Evolutionary conservation across 2,113 vertebrate genomes (phyloP).

Genomic region (Antigone vipio): DNA sequence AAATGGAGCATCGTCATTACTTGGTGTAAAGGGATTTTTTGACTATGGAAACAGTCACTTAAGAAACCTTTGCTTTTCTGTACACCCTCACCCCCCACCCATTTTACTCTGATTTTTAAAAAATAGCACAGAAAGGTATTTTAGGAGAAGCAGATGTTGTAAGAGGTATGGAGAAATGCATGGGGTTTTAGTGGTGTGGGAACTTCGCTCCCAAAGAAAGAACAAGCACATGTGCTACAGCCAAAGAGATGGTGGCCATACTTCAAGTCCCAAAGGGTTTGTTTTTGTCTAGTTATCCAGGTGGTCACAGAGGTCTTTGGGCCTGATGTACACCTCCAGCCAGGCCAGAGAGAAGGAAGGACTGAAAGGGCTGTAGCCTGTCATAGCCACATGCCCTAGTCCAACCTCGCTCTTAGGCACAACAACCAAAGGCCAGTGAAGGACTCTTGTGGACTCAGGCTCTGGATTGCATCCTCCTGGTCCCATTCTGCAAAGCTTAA

Average conservation of each 20-base stretch:
- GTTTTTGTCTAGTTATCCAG: not conserved
- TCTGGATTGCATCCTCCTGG: not conserved
- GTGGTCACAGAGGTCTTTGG: not conserved
- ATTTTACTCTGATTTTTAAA: not conserved
- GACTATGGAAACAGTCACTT: not conserved
- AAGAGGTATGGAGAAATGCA: not conserved
- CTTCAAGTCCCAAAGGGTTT: not conserved
- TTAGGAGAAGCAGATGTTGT: not conserved
- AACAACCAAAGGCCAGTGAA: not conserved
- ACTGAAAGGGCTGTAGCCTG: not conserved
- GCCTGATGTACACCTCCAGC: not conserved
- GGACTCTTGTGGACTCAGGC: not conserved
- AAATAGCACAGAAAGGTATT: not conserved
- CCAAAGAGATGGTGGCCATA: not conserved
- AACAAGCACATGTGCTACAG: not conserved
- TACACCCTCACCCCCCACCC: not conserved
- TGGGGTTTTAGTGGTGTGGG: not conserved
- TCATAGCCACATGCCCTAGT: fast-evolving
- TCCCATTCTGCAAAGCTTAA: not conserved
- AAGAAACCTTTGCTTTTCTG: not conserved
- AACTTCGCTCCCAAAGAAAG: not conserved
- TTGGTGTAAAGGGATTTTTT: not conserved
- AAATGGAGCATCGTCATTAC: not conserved
- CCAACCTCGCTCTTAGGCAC: not conserved
- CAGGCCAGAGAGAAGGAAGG: not conserved